Percentiles rank a stretch among this genome's conserved stretches.
phyloP scores from a whole-genome alignment of 1,140 invertebrate species.

The Penaeus vannamei region DNA sequence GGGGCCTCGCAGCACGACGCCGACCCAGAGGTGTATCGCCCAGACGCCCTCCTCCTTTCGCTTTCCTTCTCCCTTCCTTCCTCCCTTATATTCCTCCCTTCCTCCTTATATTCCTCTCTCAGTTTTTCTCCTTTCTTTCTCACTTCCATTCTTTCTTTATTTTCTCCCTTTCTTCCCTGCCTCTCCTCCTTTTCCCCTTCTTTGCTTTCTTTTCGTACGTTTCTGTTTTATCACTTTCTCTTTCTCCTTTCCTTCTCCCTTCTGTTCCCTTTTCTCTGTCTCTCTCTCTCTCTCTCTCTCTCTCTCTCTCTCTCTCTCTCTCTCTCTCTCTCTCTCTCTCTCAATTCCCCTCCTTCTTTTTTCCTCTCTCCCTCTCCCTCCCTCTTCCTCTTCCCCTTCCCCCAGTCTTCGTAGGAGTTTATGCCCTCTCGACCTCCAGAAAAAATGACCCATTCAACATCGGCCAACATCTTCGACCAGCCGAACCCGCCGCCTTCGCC shows the following conservation, averaged over 20 bases:
- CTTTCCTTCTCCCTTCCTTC: not conserved
- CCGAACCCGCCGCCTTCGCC: no score
- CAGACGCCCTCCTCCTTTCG: no score
- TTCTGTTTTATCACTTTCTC: not conserved
- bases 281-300: constrained; percentile 49
- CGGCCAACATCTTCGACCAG: no score
- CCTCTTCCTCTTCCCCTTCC: not conserved
- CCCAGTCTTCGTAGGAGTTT: not conserved
- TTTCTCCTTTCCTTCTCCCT: not conserved
- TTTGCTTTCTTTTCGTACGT: not conserved
- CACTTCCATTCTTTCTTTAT: not conserved
- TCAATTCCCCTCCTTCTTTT: not conserved
- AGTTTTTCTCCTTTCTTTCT: not conserved
- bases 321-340: not conserved
- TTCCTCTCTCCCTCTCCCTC: not conserved
- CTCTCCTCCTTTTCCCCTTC: not conserved
- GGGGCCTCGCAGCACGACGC: no score
- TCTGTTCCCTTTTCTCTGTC: not conserved
- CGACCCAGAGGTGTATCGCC: no score
- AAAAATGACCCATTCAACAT: no score
- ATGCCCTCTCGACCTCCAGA: not conserved
- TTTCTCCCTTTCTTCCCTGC: not conserved
- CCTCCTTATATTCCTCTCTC: no score
- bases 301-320: constrained; percentile 30
- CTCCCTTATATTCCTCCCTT: not conserved